phyloP scores from a whole-genome alignment of 2,797 vertebrate genomes.

The Bradypodion pumilum region DNA sequence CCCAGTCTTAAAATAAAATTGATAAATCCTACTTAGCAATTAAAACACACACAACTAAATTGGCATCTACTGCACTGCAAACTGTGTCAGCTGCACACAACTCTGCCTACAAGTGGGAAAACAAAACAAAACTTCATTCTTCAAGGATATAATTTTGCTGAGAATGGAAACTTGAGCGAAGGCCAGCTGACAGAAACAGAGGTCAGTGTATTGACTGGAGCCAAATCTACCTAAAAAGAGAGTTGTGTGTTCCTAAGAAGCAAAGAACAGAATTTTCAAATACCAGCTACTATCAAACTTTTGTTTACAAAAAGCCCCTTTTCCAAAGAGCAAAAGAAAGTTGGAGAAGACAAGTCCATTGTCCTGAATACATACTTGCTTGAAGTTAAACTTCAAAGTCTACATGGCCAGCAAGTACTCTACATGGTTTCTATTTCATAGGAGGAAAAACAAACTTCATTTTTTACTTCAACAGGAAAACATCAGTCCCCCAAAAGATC shows the following conservation, averaged over 20 bases:
- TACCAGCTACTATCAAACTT: slow-evolving; percentile 67
- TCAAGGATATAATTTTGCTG: slow-evolving; percentile 71
- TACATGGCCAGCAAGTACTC: slow-evolving; percentile 81
- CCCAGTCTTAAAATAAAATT: slow-evolving; percentile 52
- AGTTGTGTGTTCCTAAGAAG: slow-evolving; percentile 71
- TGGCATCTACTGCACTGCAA: slow-evolving; percentile 51
- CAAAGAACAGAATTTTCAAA: slow-evolving; percentile 65
- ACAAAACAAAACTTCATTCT: slow-evolving; percentile 49
- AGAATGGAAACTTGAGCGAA: slow-evolving; percentile 84
- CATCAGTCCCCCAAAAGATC: slow-evolving; percentile 45
- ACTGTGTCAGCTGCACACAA: slow-evolving; percentile 62
- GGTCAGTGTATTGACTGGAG: slow-evolving; percentile 75
- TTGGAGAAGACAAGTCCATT: slow-evolving; percentile 68
- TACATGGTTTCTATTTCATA: slow-evolving; percentile 67
- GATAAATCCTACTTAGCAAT: slow-evolving; percentile 39
- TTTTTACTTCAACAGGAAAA: slow-evolving; percentile 71
- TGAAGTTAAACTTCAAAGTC: slow-evolving; percentile 64
- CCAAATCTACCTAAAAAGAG: slow-evolving; percentile 82
- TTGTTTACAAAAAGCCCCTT: slow-evolving; percentile 60
- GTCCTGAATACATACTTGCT: slow-evolving; percentile 66
- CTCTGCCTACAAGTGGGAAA: slow-evolving; percentile 62
- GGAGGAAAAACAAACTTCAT: slow-evolving; percentile 73
- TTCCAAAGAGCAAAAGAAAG: slow-evolving; percentile 65
- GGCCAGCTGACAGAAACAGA: slow-evolving; percentile 80
- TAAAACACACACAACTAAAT: slow-evolving; percentile 52